These are phyloP conservation scores for Nasua narica DNA, from an alignment of 2,797 vertebrate species.

Conservation along the genomic window DNA sequence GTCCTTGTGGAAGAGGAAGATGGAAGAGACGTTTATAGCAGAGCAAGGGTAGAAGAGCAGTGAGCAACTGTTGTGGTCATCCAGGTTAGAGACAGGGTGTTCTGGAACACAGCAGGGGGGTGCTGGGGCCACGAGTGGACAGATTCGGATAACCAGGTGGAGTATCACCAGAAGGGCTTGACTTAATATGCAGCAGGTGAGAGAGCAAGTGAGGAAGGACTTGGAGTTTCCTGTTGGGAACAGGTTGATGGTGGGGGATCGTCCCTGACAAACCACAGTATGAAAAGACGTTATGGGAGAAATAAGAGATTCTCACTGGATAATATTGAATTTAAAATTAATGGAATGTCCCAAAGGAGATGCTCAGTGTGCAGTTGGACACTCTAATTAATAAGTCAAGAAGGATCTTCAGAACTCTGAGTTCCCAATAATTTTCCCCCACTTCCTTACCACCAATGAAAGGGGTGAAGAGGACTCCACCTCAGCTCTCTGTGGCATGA, in stretches of 20 bases:
- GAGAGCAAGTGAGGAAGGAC: not conserved
- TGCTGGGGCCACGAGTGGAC: not conserved
- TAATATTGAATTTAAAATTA: not conserved
- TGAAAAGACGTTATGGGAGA: not conserved
- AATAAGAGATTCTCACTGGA: not conserved
- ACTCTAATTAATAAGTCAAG: not conserved
- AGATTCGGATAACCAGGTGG: not conserved
- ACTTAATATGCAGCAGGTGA: rapidly evolving
- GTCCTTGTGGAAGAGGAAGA: not conserved
- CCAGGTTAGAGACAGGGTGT: not conserved
- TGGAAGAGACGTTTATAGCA: too few species aligned
- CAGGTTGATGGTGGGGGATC: too few species aligned
- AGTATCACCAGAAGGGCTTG: not conserved
- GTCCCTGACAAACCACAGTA: not conserved
- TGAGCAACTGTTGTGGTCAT: not conserved
- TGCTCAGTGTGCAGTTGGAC: not conserved
- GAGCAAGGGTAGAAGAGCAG: not conserved
- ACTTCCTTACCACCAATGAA: not conserved
- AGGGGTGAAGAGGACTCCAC: not conserved
- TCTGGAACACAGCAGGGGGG: rapidly evolving
- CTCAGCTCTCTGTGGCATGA: too few species aligned
- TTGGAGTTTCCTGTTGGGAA: not conserved
- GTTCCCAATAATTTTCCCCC: not conserved
- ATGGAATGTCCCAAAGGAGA: not conserved
- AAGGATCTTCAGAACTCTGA: not conserved